Base-by-base conservation (phyloP, 2,888 invertebrate species). In the Nebria brevicollis region DNA sequence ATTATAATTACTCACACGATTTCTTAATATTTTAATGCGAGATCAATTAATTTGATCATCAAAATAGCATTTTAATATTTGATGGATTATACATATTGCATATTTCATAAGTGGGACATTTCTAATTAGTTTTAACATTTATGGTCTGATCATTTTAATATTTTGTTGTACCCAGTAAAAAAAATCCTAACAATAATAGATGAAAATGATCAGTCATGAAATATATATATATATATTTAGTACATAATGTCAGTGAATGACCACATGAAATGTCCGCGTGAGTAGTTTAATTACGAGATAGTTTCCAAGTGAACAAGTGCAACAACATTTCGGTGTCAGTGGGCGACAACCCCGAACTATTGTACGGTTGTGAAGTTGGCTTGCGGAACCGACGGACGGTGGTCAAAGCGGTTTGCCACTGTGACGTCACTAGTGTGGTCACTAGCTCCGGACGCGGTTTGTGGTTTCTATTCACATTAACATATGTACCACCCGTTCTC, bases 401-500 rank as follows among this genome's bases (percentile, higher is more conserved):
- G 75, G 70, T 70, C 34, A 70, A 13, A 83, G 86, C 86, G 87
- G 86, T 85, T 82, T 83, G 86, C 86, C 86, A 84, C 84, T 82
- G 84, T 86, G 86, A 86, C 87, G 86, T 86, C 86, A 86, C 85
- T 84, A 86, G 84, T 84, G 85, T 86, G 86, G 86, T 86, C 83
- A 86, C 75, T 70, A 25, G 70, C 70, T 70, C 70, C 70, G 70
- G 70, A 70, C 73, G 86, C 86, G 86, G 86, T 84, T 85, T 86
- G 87, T 83, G 86, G 87, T 83, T 80, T 82, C 82, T 84, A 86
- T 87, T 86, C 86, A 86, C 86, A 87, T 86, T 86, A 86, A 87
- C 86, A 86, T 86, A 87, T 87, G 86, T 85, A 86, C 74, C 80
- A 15, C 26, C 70, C 26, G 70, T 72, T 68, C 68, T 68, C 20